These are phyloP conservation scores for Protaetia brevitarsis DNA, from an alignment of 1,140 invertebrate genomes.

Conservation along the genomic window DNA sequence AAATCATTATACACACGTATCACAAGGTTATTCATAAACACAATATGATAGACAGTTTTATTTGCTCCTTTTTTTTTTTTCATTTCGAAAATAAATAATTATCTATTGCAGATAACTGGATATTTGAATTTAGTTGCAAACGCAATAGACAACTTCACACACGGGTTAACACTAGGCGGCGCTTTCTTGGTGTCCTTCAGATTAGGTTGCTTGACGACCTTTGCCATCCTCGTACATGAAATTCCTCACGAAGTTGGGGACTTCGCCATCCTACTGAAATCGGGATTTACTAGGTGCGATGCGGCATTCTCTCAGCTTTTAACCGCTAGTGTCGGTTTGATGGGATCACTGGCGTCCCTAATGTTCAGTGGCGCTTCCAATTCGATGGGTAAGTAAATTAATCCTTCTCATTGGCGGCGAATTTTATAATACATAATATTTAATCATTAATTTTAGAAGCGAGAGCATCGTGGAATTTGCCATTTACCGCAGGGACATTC, in stretches of 20 bases:
- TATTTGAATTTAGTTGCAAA: constrained; percentile 95
- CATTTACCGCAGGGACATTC: constrained; percentile 95
- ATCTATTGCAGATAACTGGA: constrained; percentile 78
- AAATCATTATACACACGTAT: too few relatives aligned
- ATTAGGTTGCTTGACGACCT: constrained; percentile 86
- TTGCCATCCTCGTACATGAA: constrained; percentile 94
- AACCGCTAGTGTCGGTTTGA: constrained; percentile 81
- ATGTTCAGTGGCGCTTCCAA: constrained; percentile 74
- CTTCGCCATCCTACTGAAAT: constrained; percentile 93
- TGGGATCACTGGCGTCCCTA: constrained; percentile 86
- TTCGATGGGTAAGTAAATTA: constrained; percentile 61
- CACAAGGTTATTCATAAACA: too few relatives aligned
- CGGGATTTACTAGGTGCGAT: constrained; percentile 88
- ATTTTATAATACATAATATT: background rate
- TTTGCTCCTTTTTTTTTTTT: too few relatives aligned
- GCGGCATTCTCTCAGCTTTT: constrained; percentile 89
- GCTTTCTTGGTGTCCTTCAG: constrained; percentile 87
- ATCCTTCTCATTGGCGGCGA: background rate
- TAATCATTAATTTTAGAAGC: constrained; percentile 60
- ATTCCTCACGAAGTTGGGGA: constrained; percentile 97
- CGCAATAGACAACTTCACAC: constrained; percentile 96
- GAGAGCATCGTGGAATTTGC: constrained; percentile 89
- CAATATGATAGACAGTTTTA: too few relatives aligned
- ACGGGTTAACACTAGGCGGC: constrained; percentile 93
- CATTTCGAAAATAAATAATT: too few relatives aligned